phyloP scores from a whole-genome alignment of 2,113 vertebrate genomes.

The Helogale parvula region DNA sequence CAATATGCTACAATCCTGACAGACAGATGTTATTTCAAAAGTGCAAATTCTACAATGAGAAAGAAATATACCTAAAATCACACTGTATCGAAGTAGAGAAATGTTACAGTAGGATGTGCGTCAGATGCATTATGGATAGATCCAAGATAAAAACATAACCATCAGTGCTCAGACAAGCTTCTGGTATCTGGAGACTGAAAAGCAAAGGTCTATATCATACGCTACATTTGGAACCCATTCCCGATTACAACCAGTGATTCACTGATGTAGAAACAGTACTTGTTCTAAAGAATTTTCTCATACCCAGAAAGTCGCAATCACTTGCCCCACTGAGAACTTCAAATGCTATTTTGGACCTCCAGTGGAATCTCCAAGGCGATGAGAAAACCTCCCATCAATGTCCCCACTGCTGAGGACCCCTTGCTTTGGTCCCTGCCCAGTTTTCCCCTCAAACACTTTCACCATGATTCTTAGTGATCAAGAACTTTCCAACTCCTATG shows the following conservation, averaged over 20 bases:
- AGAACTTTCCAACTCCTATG: not conserved
- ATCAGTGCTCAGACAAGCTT: not conserved
- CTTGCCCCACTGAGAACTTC: not conserved
- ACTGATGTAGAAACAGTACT: not conserved
- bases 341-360: not conserved
- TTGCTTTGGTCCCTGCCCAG: not conserved
- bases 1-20: not conserved
- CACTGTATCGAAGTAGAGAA: not conserved
- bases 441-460: not conserved
- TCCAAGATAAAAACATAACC: not conserved
- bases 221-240: accelerated
- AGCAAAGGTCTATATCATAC: not conserved
- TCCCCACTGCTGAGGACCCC: not conserved
- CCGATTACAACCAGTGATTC: not conserved
- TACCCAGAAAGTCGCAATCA: not conserved
- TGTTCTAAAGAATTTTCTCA: not conserved
- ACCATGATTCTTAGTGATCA: not conserved
- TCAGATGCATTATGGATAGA: not conserved
- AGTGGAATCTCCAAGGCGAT: not conserved
- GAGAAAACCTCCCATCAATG: not conserved
- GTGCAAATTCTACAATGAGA: not conserved
- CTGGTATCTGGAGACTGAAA: not conserved
- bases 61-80: not conserved
- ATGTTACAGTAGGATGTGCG: too few relatives aligned
- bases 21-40: not conserved